Evolutionary conservation across 92 coral and sea anemone species (phyloP).

Genomic region (Epizoanthus illoricatus): DNA sequence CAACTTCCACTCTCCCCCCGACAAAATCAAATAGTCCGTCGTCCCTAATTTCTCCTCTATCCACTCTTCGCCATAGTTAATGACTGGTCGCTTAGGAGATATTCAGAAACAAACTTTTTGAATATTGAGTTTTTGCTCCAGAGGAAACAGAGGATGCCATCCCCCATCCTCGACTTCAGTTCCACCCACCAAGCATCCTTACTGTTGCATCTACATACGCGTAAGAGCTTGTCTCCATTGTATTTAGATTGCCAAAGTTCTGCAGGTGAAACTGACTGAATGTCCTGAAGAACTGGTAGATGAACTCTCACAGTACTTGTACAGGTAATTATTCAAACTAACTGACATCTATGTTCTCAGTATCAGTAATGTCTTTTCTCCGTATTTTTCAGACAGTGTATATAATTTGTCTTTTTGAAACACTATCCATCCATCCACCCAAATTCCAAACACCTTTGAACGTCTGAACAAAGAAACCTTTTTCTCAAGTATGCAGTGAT

Average conservation of each 20-base stretch:
- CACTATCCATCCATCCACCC: background rate
- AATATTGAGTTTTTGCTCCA: too few relatives aligned
- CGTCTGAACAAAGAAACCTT: too few relatives aligned
- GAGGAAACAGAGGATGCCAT: too few relatives aligned
- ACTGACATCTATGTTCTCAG: background rate
- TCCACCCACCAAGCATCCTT: background rate
- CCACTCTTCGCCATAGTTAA: too few relatives aligned
- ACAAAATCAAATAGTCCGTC: too few relatives aligned
- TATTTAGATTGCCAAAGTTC: constrained; percentile 70
- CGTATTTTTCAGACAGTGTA: background rate
- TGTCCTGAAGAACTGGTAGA: constrained; percentile 81
- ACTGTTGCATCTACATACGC: background rate
- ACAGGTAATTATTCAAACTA: constrained; percentile 56
- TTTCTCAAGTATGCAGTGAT: background rate
- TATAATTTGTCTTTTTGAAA: background rate
- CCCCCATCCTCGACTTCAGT: background rate
- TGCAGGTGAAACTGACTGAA: constrained; percentile 67
- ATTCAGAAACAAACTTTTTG: too few relatives aligned
- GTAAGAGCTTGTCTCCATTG: background rate
- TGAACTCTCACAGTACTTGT: constrained; percentile 70
- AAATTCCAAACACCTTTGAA: too few relatives aligned
- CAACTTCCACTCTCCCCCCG: too few relatives aligned
- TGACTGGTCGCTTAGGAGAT: too few relatives aligned
- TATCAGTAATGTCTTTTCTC: background rate
- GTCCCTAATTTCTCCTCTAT: too few relatives aligned